Evolutionary conservation across 2,888 invertebrate species (phyloP).

Genomic region (Diabrotica balteata): DNA sequence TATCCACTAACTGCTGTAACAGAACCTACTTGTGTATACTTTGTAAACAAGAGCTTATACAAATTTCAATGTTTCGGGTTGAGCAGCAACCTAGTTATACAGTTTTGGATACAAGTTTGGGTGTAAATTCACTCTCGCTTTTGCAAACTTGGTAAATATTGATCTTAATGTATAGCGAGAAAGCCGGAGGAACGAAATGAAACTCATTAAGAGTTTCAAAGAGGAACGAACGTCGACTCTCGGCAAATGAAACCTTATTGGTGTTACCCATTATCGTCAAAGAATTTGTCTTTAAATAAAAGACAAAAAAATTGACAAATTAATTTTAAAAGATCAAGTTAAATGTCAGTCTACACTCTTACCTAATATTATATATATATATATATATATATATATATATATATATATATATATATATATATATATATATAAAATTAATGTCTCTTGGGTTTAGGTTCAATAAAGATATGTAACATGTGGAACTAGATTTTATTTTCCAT

Average conservation of each 20-base stretch:
- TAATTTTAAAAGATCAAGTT: no score
- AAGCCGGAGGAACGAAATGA: slow-evolving; percentile 7
- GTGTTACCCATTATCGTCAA: slow-evolving; percentile 6
- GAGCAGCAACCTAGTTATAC: slow-evolving; percentile 22
- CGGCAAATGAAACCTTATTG: slow-evolving; percentile 4
- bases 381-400: no score
- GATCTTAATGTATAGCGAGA: slow-evolving; percentile 16
- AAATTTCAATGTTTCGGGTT: slow-evolving; percentile 23
- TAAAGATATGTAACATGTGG: no score
- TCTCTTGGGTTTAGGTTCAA: no score
- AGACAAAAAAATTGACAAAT: neutral
- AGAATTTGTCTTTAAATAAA: slow-evolving; percentile 1
- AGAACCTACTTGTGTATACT: slow-evolving; percentile 14
- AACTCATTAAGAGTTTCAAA: slow-evolving; percentile 16
- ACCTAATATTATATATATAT: no score
- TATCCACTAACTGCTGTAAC: slow-evolving; percentile 3
- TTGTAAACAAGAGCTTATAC: slow-evolving; percentile 23
- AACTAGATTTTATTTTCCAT: no score
- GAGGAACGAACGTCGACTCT: neutral
- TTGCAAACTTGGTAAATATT: slow-evolving; percentile 22
- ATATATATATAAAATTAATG: no score
- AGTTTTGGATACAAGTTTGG: slow-evolving; percentile 22
- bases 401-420: no score
- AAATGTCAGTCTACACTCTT: no score
- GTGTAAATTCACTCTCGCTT: slow-evolving; percentile 24